Conservation (phyloP, 2,113 vertebrate species). For the Syrmaticus mikado region DNA sequence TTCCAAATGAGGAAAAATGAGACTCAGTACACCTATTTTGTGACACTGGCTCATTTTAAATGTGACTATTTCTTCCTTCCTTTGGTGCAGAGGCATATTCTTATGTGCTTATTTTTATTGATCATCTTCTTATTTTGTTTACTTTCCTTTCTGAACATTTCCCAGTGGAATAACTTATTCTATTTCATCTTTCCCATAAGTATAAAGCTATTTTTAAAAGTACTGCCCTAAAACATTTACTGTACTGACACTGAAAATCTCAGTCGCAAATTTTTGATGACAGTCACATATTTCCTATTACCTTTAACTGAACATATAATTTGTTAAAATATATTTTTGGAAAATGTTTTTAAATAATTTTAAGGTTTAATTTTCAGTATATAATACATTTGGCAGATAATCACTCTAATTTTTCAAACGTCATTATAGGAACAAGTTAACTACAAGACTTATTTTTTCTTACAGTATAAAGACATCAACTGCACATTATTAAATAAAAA, state of each 20-base stretch:
- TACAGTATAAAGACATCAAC: neutral
- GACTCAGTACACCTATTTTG: rapidly evolving
- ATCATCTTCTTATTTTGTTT: neutral
- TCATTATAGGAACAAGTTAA: neutral
- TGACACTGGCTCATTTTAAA: neutral
- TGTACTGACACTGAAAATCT: slow-evolving; percentile 2
- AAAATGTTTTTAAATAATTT: neutral
- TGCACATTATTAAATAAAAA: neutral
- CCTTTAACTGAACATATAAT: neutral
- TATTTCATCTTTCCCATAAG: neutral
- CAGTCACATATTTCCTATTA: neutral
- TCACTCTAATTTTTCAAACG: neutral
- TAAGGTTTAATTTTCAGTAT: neutral
- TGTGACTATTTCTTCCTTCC: neutral
- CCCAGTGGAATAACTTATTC: neutral
- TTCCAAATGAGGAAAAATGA: neutral
- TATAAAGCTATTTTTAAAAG: slow-evolving; percentile 19
- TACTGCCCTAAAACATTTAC: neutral
- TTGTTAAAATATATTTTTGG: neutral
- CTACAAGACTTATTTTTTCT: neutral
- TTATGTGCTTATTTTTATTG: neutral
- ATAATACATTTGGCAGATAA: neutral
- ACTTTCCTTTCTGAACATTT: neutral
- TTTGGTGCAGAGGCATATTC: neutral
- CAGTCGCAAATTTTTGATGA: neutral